Evolutionary conservation across 2,888 invertebrate species (phyloP), one percentile per base, ranked within the genome.

Genomic region (Gari tellinella): DNA sequence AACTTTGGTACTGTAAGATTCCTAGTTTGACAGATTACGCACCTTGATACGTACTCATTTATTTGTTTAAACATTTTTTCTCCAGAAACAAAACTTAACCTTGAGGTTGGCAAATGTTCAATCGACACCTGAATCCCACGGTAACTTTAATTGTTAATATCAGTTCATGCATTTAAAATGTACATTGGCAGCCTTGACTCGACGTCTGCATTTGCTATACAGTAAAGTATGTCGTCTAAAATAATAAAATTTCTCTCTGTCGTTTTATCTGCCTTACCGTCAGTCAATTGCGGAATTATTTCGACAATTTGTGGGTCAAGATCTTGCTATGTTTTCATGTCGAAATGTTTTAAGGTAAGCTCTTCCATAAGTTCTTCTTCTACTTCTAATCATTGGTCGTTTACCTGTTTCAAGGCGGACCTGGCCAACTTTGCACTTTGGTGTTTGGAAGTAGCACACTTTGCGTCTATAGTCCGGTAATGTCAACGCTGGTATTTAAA

Each of bases 1-100:
- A 37, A 61, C 21, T 56, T 58, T 56, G 14, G 37, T 23, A 38
- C 23, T 26, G 8, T 56, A 19, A 43, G n/a, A n/a, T 25, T 26
- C 2, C 56, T 23, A 17, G 46, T 68, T 49, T 77, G 77, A 62
- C 72, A 72, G 12, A 19, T 21, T 12, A 62, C 37, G 53, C 63
- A 72, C 8, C 49, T 56, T 0, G 3, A 15, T 10, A 72, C 31
- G 46, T 51, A 72, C 2, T 67, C 43, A 23, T 60, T 25, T 5
- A 81, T 17, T 25, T 73, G 65, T 67, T 67, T 72, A 43, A 60
- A 75, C 41, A 80, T 23, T 38, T 69, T 72, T 25, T 49, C 49
- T 72, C 40, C n/a, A n/a, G n/a, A n/a, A 55, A 21, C 41, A 25
- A 10, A 43, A 55, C 23, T 56, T 56, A 21, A 15, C 5, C 8